Evolutionary conservation across 2,888 invertebrate species (phyloP).

Genomic region (Cantharis rufa): DNA sequence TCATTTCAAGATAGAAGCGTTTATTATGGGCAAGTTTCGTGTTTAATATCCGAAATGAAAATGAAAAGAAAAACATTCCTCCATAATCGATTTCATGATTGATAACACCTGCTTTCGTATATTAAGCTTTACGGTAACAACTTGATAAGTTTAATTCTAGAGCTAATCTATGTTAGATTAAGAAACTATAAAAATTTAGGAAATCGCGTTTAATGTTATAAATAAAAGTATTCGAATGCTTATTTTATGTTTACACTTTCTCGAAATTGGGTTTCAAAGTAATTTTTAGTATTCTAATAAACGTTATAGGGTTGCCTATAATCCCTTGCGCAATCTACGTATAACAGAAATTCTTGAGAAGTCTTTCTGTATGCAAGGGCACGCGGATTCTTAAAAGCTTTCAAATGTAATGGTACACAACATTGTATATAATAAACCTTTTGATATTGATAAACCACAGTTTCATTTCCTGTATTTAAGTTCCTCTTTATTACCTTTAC

Average conservation of each 20-base stretch:
- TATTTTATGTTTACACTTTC: background rate
- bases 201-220: background rate
- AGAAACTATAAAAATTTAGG: background rate
- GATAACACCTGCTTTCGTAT: background rate
- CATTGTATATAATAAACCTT: slow-evolving; percentile 19
- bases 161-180: background rate
- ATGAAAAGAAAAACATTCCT: background rate
- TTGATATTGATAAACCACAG: slow-evolving; percentile 25
- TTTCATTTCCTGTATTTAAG: slow-evolving; percentile 20
- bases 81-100: background rate
- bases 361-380: slow-evolving; percentile 21
- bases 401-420: slow-evolving; percentile 21
- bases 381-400: slow-evolving; percentile 28
- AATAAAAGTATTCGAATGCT: background rate
- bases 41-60: background rate
- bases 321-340: slow-evolving; percentile 4
- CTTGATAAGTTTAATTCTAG: too few species aligned
- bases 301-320: background rate
- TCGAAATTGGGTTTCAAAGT: background rate
- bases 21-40: background rate
- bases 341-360: slow-evolving; percentile 14
- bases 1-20: background rate
- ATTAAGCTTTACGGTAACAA: background rate
- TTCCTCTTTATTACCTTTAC: slow-evolving; percentile 14
- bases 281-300: background rate